Base-by-base conservation (phyloP, 2,113 vertebrate genomes). In the Phalacrocorax brasilianus region DNA sequence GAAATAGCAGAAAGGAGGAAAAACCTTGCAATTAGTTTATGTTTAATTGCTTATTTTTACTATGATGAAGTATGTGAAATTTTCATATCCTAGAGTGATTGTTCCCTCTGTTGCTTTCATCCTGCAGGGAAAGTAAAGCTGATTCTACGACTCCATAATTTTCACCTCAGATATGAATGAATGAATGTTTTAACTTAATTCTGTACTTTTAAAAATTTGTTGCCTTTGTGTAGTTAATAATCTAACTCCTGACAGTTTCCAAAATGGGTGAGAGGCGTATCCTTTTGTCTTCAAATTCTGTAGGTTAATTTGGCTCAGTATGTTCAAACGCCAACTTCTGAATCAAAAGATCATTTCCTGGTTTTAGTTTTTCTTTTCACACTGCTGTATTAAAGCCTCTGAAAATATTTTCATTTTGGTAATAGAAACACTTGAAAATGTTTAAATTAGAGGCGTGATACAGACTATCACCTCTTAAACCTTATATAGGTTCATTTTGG, bases 391-490 rank as follows among this genome's bases (percentile, higher is more conserved):
- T 93, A 84, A 89, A 93, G 80, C 80, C 40, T 93, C 63, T 94
- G 75, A 84, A 94, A 97, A 90, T 91, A 42, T 94, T 92, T 95
- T 88, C 66, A 58, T 76, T 80, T 95, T 83, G 79, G 49, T 80
- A 91, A 89, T 55, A 95, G 91, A 96, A 97, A 91, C 52, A 79
- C 62, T 95, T 87, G 82, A 80, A 68, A 95, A 94, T 95, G 68
- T 96, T 95, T 93, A 66, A 73, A 92, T 94, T 93, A 88, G 65
- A 68, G 67, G n/a, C 16, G 55, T 92, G 70, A 80, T 73, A 82
- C 65, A 83, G 62, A 59, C 89, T 88, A 47, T 91, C 70, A 72
- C 89, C 91, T 96, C 82, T 96, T 81, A 73, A 95, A 88, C 35
- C 21, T 90, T 91, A 68, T 12, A 6, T 30, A 76, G 17, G 55